Conservation (phyloP, 2,888 invertebrate genomes). For the Rambutsinella grinnellia region DNA sequence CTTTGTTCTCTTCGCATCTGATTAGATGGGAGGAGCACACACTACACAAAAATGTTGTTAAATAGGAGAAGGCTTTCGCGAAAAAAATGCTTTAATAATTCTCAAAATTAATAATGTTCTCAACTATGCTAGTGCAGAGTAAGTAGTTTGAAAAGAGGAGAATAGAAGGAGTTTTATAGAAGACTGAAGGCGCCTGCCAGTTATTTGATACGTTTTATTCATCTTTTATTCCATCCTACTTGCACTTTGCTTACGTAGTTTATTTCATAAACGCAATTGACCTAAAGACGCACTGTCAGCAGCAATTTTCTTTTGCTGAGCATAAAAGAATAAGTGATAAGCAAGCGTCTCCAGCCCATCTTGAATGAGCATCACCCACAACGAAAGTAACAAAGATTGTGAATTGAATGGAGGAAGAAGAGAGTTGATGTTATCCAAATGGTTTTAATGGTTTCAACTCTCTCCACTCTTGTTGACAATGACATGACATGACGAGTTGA, state of each 20-base stretch:
- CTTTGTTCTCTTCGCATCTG: too few relatives aligned
- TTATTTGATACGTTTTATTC: conserved; percentile 20
- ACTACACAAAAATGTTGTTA: conserved; percentile 7
- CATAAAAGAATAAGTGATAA: neutral
- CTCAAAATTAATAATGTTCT: too few relatives aligned
- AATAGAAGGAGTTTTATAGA: neutral
- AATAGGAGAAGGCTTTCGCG: too few relatives aligned
- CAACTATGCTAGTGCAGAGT: too few relatives aligned
- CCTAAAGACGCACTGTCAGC: conserved; percentile 34
- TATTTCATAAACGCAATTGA: neutral
- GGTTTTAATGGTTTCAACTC: neutral
- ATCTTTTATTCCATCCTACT: too few relatives aligned
- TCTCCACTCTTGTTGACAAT: neutral
- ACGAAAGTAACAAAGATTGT: neutral
- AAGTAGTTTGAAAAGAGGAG: neutral
- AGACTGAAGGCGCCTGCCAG: conserved; percentile 23
- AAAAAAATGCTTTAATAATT: too few relatives aligned
- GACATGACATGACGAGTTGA: neutral
- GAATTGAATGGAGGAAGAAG: neutral
- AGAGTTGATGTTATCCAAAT: neutral
- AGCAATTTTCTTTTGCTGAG: neutral
- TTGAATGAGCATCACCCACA: too few relatives aligned
- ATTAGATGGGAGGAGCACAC: too few relatives aligned
- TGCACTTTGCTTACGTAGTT: neutral
- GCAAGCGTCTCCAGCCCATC: neutral